A percentile compares a stretch with the other conserved stretches of the same genome.
These are phyloP conservation scores for Acyrthosiphon pisum DNA, from an alignment of 1,140 invertebrate species.

Conservation along the genomic window DNA sequence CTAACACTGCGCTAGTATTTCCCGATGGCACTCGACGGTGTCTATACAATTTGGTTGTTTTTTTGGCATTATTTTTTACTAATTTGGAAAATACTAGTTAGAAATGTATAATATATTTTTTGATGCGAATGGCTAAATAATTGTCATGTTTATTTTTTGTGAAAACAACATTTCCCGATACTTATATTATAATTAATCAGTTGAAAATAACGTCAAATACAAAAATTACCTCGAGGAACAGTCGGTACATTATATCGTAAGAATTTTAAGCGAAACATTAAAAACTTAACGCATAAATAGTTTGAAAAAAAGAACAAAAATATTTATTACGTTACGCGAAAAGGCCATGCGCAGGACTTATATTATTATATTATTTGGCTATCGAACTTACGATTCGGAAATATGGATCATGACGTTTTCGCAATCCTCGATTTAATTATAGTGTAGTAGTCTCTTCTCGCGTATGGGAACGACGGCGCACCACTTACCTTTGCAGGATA, in stretches of 20 bases:
- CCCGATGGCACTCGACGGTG: background rate
- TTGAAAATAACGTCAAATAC: background rate
- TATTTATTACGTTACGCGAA: background rate
- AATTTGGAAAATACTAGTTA: background rate
- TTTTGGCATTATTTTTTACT: no score
- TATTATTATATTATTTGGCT: background rate
- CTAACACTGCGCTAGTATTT: background rate
- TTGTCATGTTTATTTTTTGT: background rate
- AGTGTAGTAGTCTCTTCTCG: background rate
- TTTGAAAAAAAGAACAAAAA: background rate
- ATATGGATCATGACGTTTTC: background rate
- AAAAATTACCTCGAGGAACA: background rate
- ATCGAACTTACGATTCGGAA: background rate
- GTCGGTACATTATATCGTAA: background rate
- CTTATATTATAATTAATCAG: no score
- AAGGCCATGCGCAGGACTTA: background rate
- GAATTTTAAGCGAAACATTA: background rate
- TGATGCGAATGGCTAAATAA: background rate
- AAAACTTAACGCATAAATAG: background rate
- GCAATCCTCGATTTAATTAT: background rate
- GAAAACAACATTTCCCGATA: background rate
- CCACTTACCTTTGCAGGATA: background rate
- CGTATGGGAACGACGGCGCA: background rate
- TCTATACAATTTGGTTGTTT: no score
- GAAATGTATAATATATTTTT: background rate